Conservation (phyloP, 2,113 vertebrate species). For the Colinus virginianus region DNA sequence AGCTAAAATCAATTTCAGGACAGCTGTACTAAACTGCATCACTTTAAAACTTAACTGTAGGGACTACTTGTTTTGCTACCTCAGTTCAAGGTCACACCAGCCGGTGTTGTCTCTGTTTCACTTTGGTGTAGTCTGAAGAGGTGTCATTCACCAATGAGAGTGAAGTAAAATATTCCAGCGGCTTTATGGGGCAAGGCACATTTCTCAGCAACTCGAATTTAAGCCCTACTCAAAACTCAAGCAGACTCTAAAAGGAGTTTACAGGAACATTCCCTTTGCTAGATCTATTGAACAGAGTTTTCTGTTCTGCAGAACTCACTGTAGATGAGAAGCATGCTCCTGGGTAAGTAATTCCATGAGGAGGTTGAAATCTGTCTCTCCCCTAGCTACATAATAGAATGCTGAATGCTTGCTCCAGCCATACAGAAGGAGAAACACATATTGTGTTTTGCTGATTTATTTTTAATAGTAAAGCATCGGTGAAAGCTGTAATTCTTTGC, state of each 20-base stretch:
- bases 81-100: conserved; percentile 55
- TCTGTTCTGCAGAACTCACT: conserved; percentile 45
- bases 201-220: conserved; percentile 62
- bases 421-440: background rate
- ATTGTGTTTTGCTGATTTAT: conserved; percentile 24
- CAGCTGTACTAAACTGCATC: background rate
- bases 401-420: conserved; percentile 7
- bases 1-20: background rate
- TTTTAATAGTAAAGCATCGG: conserved; percentile 32
- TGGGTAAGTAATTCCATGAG: conserved; percentile 80
- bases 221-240: conserved; percentile 39
- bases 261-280: background rate
- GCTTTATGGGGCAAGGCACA: conserved; percentile 55
- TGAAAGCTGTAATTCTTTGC: conserved; percentile 13
- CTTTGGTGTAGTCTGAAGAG: conserved; percentile 49
- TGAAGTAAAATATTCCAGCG: conserved; percentile 28
- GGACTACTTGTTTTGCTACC: conserved; percentile 62
- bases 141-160: conserved; percentile 58
- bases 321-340: conserved; percentile 76
- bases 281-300: conserved; percentile 51
- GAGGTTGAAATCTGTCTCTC: conserved; percentile 29
- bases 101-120: conserved; percentile 63
- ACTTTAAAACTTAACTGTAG: background rate
- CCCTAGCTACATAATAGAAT: background rate
- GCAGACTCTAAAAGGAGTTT: conserved; percentile 43